Conservation (phyloP, 1,140 invertebrate genomes). For the Andricus grossulariae region DNA sequence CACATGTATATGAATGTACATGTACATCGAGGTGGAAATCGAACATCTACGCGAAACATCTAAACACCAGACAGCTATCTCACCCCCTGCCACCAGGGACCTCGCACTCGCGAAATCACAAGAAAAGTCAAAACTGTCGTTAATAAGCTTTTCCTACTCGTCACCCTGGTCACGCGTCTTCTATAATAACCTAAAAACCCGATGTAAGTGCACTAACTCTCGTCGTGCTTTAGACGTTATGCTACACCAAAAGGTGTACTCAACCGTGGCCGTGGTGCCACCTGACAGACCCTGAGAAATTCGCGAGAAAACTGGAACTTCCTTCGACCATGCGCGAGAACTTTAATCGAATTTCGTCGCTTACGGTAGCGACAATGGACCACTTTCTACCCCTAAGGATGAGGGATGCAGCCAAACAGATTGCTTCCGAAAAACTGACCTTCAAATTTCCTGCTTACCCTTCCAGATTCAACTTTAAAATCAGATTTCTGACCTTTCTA, state of each 20-base stretch:
- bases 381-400: constrained; percentile 33
- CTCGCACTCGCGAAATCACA: constrained; percentile 59
- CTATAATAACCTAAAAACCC: constrained; percentile 62
- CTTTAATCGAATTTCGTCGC: constrained; percentile 73
- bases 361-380: constrained; percentile 54
- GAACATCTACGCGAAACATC: constrained; percentile 61
- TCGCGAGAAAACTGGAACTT: constrained; percentile 68
- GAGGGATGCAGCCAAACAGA: neutral
- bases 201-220: constrained; percentile 37
- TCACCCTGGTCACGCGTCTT: constrained; percentile 32
- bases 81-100: constrained; percentile 56
- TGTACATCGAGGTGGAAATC: constrained; percentile 43
- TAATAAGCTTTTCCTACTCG: neutral
- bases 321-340: constrained; percentile 71
- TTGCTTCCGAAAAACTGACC: neutral
- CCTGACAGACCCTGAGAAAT: constrained; percentile 71
- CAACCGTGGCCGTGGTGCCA: constrained; percentile 66
- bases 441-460: neutral
- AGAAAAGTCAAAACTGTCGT: constrained; percentile 28
- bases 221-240: constrained; percentile 45
- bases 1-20: constrained; percentile 40
- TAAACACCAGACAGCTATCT: constrained; percentile 66
- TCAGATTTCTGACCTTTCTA: neutral
- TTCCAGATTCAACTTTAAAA: neutral
- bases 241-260: constrained; percentile 48